Percentiles rank a stretch among this genome's conserved stretches.
These are phyloP conservation scores for Andrena minutula DNA, from an alignment of 2,888 invertebrate species.

Conservation along the genomic window DNA sequence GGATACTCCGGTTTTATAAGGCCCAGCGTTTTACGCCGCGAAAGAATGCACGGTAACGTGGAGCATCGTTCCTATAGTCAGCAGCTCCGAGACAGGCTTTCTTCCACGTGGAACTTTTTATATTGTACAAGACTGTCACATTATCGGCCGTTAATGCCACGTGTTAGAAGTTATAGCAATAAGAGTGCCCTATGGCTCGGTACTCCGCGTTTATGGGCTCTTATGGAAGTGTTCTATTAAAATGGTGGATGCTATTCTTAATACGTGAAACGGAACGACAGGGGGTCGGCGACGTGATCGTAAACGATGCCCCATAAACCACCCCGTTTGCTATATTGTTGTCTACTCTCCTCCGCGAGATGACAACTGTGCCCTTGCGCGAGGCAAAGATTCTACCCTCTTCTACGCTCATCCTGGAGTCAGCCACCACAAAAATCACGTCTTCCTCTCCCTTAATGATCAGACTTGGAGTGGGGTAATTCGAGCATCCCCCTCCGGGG, in stretches of 20 bases:
- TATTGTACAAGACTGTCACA: conserved; percentile 72
- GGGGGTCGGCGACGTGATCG: conserved; percentile 27
- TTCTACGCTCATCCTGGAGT: no score
- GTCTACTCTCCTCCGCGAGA: conserved; percentile 19
- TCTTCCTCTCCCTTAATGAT: background rate
- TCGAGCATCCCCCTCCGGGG: conserved; percentile 8
- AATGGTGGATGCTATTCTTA: conserved; percentile 60
- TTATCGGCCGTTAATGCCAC: conserved; percentile 74
- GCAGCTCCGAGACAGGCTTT: conserved; percentile 41
- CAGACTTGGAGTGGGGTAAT: conserved; percentile 10
- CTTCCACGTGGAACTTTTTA: conserved; percentile 68
- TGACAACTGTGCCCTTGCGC: background rate
- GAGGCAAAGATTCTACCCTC: background rate
- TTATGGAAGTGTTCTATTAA: conserved; percentile 73
- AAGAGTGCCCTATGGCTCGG: conserved; percentile 61
- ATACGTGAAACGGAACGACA: conserved; percentile 50
- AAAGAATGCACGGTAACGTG: conserved; percentile 40
- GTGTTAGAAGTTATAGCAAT: conserved; percentile 69
- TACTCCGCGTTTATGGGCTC: conserved; percentile 65
- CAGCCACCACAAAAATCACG: no score
- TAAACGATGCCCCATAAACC: conserved; percentile 41
- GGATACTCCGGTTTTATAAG: conserved; percentile 28
- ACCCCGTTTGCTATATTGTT: conserved; percentile 37
- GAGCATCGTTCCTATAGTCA: conserved; percentile 43
- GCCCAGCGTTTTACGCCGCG: conserved; percentile 33